A percentile compares a stretch with the other conserved stretches of the same genome.
Evolutionary conservation across 2,113 vertebrate species (phyloP).

Genomic region (Tetraodon nigroviridis): DNA sequence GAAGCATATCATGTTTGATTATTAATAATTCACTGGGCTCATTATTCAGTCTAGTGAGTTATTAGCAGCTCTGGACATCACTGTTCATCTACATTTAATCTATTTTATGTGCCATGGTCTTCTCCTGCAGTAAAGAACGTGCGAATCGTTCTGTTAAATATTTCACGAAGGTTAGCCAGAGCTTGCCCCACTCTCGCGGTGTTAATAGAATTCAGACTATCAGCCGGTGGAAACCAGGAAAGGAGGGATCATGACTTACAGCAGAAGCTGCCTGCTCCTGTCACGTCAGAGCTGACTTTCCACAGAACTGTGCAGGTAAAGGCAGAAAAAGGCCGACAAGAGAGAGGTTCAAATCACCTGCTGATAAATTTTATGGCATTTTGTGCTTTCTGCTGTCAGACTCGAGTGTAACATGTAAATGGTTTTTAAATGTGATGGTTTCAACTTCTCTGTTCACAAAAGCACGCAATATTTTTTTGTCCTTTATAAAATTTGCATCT

Average conservation of each 20-base stretch:
- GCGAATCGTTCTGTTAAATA: conserved; percentile 64
- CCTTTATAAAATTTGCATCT: not conserved
- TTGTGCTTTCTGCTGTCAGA: not conserved
- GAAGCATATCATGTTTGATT: not conserved
- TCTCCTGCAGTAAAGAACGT: conserved; percentile 29
- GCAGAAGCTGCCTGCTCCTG: not conserved
- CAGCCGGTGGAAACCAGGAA: conserved; percentile 46
- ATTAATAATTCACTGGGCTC: too few relatives aligned
- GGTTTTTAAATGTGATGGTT: not conserved
- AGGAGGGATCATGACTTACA: conserved; percentile 16
- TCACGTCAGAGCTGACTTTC: not conserved
- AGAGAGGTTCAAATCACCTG: conserved; percentile 3
- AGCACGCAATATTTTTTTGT: not conserved
- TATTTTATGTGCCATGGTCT: not conserved
- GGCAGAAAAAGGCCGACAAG: conserved; percentile 17
- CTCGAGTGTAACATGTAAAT: not conserved
- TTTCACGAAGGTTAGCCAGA: conserved; percentile 47
- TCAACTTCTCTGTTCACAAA: not conserved
- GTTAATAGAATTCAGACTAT: conserved; percentile 56
- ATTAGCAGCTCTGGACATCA: conserved; percentile 26
- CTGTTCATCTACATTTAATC: conserved; percentile 1
- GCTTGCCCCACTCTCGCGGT: conserved; percentile 8
- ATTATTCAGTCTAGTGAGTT: not conserved
- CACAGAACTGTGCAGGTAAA: conserved; percentile 16
- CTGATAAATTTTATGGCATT: not conserved